phyloP scores from a whole-genome alignment of 1,140 invertebrate species.

The Drosophila prosaltans region DNA sequence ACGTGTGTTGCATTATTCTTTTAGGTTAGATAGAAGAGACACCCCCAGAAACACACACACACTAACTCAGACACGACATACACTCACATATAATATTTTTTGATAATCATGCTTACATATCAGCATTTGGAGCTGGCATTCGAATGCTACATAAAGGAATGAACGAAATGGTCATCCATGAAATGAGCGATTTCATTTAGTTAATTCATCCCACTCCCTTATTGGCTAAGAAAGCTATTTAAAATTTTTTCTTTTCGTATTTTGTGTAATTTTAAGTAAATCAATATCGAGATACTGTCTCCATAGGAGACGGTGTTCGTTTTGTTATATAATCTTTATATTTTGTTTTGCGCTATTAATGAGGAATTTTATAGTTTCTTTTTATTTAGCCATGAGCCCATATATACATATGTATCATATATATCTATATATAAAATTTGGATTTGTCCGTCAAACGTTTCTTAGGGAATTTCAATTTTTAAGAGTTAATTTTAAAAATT shows the following conservation, averaged over 20 bases:
- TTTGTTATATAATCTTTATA: slow-evolving; percentile 33
- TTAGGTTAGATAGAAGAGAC: slow-evolving; percentile 43
- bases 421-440: slow-evolving; percentile 41
- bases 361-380: slow-evolving; percentile 77
- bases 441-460: slow-evolving; percentile 61
- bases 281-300: not conserved
- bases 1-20: slow-evolving; percentile 50
- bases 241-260: slow-evolving; percentile 36
- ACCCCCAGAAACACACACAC: slow-evolving; percentile 13
- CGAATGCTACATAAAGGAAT: slow-evolving; percentile 56
- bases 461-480: slow-evolving; percentile 74
- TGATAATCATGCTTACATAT: slow-evolving; percentile 81
- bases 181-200: slow-evolving; percentile 48
- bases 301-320: not conserved
- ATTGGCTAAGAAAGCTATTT: slow-evolving; percentile 64
- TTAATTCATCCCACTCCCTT: slow-evolving; percentile 17
- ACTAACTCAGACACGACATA: slow-evolving; percentile 27
- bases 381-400: slow-evolving; percentile 64
- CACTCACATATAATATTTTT: slow-evolving; percentile 62
- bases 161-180: slow-evolving; percentile 21
- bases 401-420: slow-evolving; percentile 10
- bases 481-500: slow-evolving; percentile 72
- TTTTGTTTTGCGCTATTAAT: slow-evolving; percentile 71
- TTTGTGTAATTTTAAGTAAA: slow-evolving; percentile 56
- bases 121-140: slow-evolving; percentile 72